A percentile compares a stretch with the other conserved stretches of the same genome.
These are phyloP conservation scores for Aphelenchoides besseyi DNA, from an alignment of 1,140 invertebrate species.

Conservation along the genomic window DNA sequence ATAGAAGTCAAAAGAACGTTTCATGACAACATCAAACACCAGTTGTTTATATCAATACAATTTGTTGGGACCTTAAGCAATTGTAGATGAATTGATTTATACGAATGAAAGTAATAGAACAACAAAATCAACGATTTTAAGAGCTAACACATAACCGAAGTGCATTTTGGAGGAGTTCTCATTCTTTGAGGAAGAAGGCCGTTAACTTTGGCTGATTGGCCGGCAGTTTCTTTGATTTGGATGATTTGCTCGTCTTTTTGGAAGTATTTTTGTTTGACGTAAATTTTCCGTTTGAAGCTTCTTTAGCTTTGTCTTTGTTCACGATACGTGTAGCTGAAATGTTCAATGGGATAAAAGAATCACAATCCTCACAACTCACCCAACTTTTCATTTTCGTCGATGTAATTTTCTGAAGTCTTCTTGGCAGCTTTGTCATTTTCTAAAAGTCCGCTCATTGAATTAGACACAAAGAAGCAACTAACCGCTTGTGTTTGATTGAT, in stretches of 20 bases:
- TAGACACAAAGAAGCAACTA: too few species aligned
- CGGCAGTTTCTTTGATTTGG: slow-evolving; percentile 5
- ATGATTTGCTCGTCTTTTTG: not conserved
- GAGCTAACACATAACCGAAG: not conserved
- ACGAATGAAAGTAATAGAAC: not conserved
- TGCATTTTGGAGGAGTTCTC: not conserved
- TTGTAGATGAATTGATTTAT: not conserved
- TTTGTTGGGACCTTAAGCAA: not conserved
- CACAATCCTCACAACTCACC: not conserved
- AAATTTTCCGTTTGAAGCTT: not conserved
- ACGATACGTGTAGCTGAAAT: slow-evolving; percentile 10
- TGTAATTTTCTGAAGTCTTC: slow-evolving; percentile 15
- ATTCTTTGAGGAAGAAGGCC: slow-evolving; percentile 15
- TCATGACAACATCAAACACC: too few species aligned
- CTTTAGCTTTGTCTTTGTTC: not conserved
- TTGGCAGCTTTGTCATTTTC: not conserved
- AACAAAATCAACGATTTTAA: too few species aligned
- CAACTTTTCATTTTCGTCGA: slow-evolving; percentile 21
- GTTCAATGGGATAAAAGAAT: not conserved
- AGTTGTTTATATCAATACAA: too few species aligned
- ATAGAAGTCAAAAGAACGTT: too few species aligned
- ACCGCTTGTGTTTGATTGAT: too few species aligned
- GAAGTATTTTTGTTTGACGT: not conserved
- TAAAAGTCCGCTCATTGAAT: too few species aligned
- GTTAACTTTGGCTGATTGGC: not conserved